phyloP scores from a whole-genome alignment of 2,797 vertebrate species.

The Pterois miles region DNA sequence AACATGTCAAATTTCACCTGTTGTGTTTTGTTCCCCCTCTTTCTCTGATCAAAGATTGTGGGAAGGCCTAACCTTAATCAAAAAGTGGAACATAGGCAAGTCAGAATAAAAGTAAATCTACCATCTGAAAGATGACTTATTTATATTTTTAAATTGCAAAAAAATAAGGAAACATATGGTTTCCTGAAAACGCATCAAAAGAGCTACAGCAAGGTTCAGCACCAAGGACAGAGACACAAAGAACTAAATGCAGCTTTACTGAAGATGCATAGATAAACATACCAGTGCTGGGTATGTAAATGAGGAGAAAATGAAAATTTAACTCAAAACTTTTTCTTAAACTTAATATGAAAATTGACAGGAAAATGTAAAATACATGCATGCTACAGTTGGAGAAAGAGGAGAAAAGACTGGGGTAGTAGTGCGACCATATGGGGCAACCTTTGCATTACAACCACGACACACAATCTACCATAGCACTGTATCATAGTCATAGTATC shows the following conservation, averaged over 20 bases:
- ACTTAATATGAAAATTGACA: neutral
- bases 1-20: neutral
- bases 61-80: neutral
- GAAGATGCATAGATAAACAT: neutral
- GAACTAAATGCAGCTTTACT: neutral
- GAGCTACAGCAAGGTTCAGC: neutral
- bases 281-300: no score
- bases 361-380: no score
- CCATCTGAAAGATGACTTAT: neutral
- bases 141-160: neutral
- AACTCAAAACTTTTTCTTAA: neutral
- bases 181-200: neutral
- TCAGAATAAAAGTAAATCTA: neutral
- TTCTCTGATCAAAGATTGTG: neutral
- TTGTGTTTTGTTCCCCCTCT: neutral
- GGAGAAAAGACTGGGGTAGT: no score
- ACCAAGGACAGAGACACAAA: constrained; percentile 11
- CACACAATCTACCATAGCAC: no score
- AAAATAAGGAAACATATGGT: neutral
- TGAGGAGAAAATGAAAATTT: no score
- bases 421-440: no score
- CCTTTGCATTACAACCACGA: no score
- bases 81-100: neutral
- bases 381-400: no score
- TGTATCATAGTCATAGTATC: no score